Percentiles rank a stretch among this genome's conserved stretches.
These are phyloP conservation scores for Caranx ignobilis DNA, from an alignment of 2,113 vertebrate species.

Conservation along the genomic window DNA sequence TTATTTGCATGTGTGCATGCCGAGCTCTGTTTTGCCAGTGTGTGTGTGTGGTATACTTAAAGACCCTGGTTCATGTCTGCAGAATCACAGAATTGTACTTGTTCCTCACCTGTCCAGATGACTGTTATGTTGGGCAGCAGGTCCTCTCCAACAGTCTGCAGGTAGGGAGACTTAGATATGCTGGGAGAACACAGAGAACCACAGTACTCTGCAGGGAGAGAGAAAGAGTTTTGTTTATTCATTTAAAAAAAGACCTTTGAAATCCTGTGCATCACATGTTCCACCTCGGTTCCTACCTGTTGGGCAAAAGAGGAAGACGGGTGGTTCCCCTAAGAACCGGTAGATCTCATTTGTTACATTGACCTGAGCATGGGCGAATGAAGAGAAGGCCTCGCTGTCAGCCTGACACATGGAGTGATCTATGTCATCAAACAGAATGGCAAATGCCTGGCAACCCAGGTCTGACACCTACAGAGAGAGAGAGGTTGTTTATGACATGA, in stretches of 20 bases:
- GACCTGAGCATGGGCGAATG: conserved; percentile 90
- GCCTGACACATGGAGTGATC: conserved; percentile 91
- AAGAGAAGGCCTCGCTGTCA: conserved; percentile 88
- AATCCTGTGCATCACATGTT: not conserved
- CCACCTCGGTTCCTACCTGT: conserved; percentile 82
- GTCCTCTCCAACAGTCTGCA: conserved; percentile 87
- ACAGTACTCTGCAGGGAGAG: conserved; percentile 85
- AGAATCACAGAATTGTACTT: not conserved
- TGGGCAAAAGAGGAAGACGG: conserved; percentile 90
- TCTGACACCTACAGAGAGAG: conserved; percentile 84
- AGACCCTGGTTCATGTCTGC: not conserved
- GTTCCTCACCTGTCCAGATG: conserved; percentile 89
- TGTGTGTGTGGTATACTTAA: conserved; percentile 11
- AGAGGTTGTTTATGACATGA: not conserved
- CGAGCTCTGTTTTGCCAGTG: conserved; percentile 3
- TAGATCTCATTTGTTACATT: conserved; percentile 89
- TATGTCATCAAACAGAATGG: conserved; percentile 90
- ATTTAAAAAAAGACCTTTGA: not conserved
- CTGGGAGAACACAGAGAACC: conserved; percentile 88
- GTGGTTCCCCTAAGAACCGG: conserved; percentile 86
- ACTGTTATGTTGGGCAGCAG: conserved; percentile 86
- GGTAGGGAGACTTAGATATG: conserved; percentile 86
- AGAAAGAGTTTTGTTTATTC: not conserved
- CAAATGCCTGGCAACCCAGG: conserved; percentile 88
- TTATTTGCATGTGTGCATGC: conserved; percentile 13